Conservation (phyloP, 2,888 invertebrate genomes). For the Bombylius discolor region DNA sequence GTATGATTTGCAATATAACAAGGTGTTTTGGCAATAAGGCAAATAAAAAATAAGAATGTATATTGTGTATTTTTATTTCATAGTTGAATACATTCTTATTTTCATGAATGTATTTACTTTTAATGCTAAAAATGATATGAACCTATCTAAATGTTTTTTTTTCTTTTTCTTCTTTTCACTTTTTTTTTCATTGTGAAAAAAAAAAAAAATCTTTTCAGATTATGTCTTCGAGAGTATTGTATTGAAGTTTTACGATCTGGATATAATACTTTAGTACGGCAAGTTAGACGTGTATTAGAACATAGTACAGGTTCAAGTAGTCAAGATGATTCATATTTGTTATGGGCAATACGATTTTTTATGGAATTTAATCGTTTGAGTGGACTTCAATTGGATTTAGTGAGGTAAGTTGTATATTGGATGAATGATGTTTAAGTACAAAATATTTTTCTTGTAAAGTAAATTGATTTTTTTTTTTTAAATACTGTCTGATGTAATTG, state of each 20-base stretch:
- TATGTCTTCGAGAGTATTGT: conserved; percentile 89
- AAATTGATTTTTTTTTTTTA: background rate
- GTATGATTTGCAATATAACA: no score
- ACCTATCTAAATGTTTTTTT: no score
- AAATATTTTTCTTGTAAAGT: background rate
- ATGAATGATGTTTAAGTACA: no score
- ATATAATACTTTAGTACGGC: conserved; percentile 85
- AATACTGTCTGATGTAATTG: background rate
- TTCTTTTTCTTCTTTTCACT: conserved; percentile 24
- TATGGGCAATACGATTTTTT: conserved; percentile 90
- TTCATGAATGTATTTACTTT: no score
- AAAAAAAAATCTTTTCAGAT: conserved; percentile 52
- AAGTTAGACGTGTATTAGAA: conserved; percentile 65
- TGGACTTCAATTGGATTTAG: conserved; percentile 73
- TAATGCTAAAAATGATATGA: no score
- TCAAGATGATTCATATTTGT: conserved; percentile 85
- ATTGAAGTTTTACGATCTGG: conserved; percentile 81
- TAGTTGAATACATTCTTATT: no score
- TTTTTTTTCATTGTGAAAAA: no score
- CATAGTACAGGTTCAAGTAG: conserved; percentile 53
- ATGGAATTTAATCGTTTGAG: conserved; percentile 92
- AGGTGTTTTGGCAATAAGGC: no score
- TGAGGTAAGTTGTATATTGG: conserved; percentile 48
- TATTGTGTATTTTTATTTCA: no score
- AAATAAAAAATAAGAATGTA: no score